These are phyloP conservation scores for Drosophila subsilvestris DNA, from an alignment of 2,888 invertebrate species.

Conservation along the genomic window DNA sequence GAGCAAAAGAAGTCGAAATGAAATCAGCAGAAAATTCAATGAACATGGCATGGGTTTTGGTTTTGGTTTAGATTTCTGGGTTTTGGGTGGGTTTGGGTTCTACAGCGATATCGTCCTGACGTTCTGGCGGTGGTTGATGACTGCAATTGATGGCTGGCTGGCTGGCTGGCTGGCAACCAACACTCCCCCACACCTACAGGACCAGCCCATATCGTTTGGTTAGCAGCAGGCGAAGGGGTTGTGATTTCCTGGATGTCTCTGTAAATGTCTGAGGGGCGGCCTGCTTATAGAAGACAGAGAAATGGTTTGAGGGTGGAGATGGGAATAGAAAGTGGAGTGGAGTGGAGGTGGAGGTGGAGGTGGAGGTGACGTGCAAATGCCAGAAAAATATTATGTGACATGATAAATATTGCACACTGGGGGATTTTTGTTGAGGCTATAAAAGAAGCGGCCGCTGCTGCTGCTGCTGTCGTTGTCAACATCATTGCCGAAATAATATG, in stretches of 20 bases:
- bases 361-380: constrained; percentile 78
- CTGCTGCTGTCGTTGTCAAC: constrained; percentile 59
- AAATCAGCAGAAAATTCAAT: constrained; percentile 83
- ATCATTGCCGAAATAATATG: constrained; percentile 80
- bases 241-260: constrained; percentile 62
- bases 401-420: constrained; percentile 78
- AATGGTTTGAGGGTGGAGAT: not conserved
- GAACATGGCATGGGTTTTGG: constrained; percentile 45
- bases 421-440: constrained; percentile 53
- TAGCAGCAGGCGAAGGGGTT: constrained; percentile 62
- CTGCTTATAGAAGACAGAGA: not conserved
- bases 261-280: constrained; percentile 48
- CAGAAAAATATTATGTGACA: constrained; percentile 82
- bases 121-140: constrained; percentile 74
- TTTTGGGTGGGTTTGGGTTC: constrained; percentile 9
- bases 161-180: constrained; percentile 54
- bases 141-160: constrained; percentile 76
- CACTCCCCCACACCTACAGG: constrained; percentile 15
- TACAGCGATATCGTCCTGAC: constrained; percentile 40
- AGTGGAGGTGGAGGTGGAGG: not conserved
- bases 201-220: constrained; percentile 59
- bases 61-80: not conserved
- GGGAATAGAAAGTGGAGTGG: not conserved
- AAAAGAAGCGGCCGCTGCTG: constrained; percentile 21
- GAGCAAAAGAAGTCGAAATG: constrained; percentile 83